A percentile compares a stretch with the other conserved stretches of the same genome.
These are phyloP conservation scores for Myrmophylax atrothorax DNA, from an alignment of 2,113 vertebrate genomes.

Conservation along the genomic window DNA sequence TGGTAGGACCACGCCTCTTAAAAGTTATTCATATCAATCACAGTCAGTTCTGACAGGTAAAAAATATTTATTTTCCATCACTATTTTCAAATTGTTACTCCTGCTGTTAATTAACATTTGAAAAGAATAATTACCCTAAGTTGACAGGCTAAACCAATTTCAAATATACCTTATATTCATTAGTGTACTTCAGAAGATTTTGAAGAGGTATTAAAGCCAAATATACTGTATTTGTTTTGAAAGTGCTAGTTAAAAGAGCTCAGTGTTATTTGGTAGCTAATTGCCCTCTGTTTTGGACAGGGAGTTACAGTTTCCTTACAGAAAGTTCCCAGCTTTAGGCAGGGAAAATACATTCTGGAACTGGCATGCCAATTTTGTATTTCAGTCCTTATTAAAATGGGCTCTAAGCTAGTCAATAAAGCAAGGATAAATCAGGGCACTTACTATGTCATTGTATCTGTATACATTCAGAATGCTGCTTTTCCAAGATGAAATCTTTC, in stretches of 20 bases:
- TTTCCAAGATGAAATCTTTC: background rate
- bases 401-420: background rate
- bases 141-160: background rate
- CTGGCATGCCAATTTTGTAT: background rate
- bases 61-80: background rate
- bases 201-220: background rate
- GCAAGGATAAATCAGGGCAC: background rate
- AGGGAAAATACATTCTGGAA: background rate
- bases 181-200: background rate
- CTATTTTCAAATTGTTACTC: background rate
- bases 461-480: background rate
- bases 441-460: background rate
- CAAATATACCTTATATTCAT: background rate
- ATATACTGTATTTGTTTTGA: background rate
- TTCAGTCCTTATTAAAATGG: background rate
- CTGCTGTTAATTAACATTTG: background rate
- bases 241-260: background rate
- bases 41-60: background rate
- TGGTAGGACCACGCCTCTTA: background rate
- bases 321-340: background rate
- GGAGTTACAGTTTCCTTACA: background rate
- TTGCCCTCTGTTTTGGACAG: background rate
- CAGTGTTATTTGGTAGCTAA: background rate
- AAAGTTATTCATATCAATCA: background rate
- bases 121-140: background rate